Percentiles rank a stretch among this genome's conserved stretches.
These are phyloP conservation scores for Tinea pellionella DNA, from an alignment of 2,888 invertebrate species.

Conservation along the genomic window DNA sequence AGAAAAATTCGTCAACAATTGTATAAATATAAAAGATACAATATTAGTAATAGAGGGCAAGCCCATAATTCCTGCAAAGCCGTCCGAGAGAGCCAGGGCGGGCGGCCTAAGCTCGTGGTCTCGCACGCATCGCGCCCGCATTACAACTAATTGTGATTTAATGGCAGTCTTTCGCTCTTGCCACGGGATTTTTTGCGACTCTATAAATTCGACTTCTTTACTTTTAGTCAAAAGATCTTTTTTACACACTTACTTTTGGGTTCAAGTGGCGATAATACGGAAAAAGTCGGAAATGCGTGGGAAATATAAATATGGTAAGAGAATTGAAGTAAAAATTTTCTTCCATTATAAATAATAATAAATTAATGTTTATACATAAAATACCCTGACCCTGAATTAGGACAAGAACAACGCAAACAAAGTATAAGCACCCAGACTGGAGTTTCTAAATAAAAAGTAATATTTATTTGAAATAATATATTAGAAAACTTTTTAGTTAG, in stretches of 20 bases:
- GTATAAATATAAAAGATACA: not conserved
- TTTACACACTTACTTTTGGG: not conserved
- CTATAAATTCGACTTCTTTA: conserved; percentile 5
- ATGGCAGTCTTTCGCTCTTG: conserved; percentile 34
- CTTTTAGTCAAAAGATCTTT: conserved; percentile 7
- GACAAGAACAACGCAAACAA: no score
- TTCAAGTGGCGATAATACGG: not conserved
- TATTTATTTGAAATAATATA: no score
- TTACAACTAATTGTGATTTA: conserved; percentile 68
- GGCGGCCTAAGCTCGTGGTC: conserved; percentile 40
- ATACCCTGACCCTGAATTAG: no score
- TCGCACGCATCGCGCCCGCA: conserved; percentile 60
- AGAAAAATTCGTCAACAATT: not conserved
- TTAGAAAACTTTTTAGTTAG: no score
- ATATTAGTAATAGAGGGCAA: conserved; percentile 20
- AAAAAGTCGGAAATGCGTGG: not conserved
- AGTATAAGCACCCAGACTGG: no score
- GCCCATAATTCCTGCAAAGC: conserved; percentile 56
- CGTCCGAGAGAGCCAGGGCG: conserved; percentile 29
- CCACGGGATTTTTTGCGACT: conserved; percentile 11
- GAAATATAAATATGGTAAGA: not conserved
- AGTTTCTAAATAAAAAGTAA: no score
- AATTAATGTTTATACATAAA: no score
- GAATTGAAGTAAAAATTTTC: no score
- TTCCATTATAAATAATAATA: no score